Conservation (phyloP, 2,797 vertebrate genomes). For the Petrocephalus sullivani region DNA sequence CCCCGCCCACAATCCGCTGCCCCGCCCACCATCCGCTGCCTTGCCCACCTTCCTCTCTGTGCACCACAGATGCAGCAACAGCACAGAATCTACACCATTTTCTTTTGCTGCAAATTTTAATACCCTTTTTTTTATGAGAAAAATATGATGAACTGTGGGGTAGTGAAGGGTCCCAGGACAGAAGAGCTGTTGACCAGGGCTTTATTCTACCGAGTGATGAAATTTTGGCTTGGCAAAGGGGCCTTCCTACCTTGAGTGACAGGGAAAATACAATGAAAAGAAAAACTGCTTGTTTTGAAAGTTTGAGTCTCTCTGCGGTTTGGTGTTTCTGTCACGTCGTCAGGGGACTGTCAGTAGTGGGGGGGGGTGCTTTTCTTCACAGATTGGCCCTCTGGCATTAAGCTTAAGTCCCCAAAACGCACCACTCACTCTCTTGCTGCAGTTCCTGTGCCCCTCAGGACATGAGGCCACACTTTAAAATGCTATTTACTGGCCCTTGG, state of each 20-base stretch:
- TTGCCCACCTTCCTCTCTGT: background rate
- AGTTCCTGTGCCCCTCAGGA: background rate
- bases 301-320: background rate
- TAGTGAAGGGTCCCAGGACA: constrained; percentile 16
- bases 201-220: background rate
- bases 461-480: background rate
- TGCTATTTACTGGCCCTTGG: background rate
- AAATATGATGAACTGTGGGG: background rate
- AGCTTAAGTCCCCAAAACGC: background rate
- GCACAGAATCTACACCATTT: background rate
- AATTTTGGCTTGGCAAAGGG: background rate
- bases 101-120: constrained; percentile 20
- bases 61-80: background rate
- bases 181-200: background rate
- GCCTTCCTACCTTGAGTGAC: background rate
- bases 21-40: too few species aligned
- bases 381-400: background rate
- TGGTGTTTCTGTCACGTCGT: background rate
- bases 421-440: background rate
- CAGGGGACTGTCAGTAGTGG: background rate
- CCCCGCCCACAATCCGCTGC: background rate
- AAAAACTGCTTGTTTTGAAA: background rate
- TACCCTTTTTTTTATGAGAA: background rate
- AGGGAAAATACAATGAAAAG: background rate
- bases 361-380: background rate